Percentiles rank a stretch among this genome's conserved stretches.
Evolutionary conservation across 2,113 vertebrate genomes (phyloP).

Genomic region (Hyperopisus bebe): DNA sequence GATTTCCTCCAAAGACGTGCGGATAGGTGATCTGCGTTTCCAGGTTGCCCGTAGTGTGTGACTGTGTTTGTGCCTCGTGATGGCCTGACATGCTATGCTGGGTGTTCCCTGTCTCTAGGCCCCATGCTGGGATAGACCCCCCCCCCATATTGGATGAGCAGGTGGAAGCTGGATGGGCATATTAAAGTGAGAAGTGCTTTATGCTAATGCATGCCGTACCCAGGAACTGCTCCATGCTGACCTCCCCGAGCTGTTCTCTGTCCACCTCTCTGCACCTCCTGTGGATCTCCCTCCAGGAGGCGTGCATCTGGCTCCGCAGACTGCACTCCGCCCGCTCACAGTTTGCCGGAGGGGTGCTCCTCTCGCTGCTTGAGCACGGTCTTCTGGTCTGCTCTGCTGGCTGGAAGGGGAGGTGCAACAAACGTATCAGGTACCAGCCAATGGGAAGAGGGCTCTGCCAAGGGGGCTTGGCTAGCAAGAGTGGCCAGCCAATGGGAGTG

Average conservation of each 20-base stretch:
- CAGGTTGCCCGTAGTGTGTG: background rate
- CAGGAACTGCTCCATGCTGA: constrained; percentile 48
- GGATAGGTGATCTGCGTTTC: background rate
- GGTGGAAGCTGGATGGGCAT: background rate
- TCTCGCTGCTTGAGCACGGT: constrained; percentile 20
- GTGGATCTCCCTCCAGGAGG: constrained; percentile 60
- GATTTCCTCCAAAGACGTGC: background rate
- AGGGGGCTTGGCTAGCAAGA: background rate
- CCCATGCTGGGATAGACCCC: background rate
- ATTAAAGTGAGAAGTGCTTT: background rate
- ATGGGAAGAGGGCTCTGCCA: background rate
- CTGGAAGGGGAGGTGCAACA: background rate
- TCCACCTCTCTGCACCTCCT: constrained; percentile 54
- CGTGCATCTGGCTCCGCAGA: constrained; percentile 44
- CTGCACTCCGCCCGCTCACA: constrained; percentile 48
- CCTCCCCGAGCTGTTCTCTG: constrained; percentile 40
- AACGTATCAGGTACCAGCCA: background rate
- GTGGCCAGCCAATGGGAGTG: background rate
- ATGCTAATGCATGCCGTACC: constrained; percentile 41
- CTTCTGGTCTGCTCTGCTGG: background rate
- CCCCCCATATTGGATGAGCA: background rate
- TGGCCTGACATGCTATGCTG: background rate
- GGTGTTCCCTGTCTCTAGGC: background rate
- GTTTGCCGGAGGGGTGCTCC: constrained; percentile 32
- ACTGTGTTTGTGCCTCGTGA: background rate